Percentiles rank a stretch among this genome's conserved stretches.
Conservation (phyloP, 2,888 invertebrate species). For the Ennomos quercinarius region DNA sequence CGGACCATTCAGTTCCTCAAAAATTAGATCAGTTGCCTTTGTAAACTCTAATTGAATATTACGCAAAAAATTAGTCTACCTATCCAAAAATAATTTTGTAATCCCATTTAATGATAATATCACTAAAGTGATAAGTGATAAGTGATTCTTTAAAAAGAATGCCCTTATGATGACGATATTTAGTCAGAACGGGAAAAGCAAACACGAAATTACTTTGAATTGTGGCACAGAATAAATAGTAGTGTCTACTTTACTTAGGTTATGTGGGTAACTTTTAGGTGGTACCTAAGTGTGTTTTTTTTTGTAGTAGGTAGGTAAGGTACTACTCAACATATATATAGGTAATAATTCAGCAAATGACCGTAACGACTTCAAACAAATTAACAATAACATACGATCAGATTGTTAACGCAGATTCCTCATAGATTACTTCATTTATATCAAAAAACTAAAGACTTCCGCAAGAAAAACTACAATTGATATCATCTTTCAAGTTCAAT, state of each 20-base stretch:
- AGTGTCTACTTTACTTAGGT: too few species aligned
- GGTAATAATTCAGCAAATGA: slow-evolving; percentile 19
- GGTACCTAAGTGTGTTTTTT: too few species aligned
- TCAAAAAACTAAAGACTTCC: slow-evolving; percentile 51
- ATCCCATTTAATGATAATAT: too few species aligned
- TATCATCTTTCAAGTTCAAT: slow-evolving; percentile 54
- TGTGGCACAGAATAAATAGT: too few species aligned
- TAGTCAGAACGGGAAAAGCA: not conserved
- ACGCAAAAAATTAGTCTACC: slow-evolving; percentile 20
- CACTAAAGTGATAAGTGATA: too few species aligned
- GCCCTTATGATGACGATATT: too few species aligned
- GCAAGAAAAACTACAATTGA: slow-evolving; percentile 50
- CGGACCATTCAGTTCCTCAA: slow-evolving; percentile 34
- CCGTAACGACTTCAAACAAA: slow-evolving; percentile 18
- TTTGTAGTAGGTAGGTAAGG: too few species aligned
- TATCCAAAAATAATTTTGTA: not conserved
- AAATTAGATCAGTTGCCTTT: slow-evolving; percentile 38
- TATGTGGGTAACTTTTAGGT: too few species aligned
- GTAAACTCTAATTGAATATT: slow-evolving; percentile 32
- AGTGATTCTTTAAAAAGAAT: too few species aligned
- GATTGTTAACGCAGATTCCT: slow-evolving; percentile 32
- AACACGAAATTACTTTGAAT: not conserved
- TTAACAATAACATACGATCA: slow-evolving; percentile 25
- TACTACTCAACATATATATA: too few species aligned
- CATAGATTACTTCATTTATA: slow-evolving; percentile 33